A percentile compares a stretch with the other conserved stretches of the same genome.
These are phyloP conservation scores for Pyrochroa serraticornis DNA, from an alignment of 2,888 invertebrate genomes.

Conservation along the genomic window DNA sequence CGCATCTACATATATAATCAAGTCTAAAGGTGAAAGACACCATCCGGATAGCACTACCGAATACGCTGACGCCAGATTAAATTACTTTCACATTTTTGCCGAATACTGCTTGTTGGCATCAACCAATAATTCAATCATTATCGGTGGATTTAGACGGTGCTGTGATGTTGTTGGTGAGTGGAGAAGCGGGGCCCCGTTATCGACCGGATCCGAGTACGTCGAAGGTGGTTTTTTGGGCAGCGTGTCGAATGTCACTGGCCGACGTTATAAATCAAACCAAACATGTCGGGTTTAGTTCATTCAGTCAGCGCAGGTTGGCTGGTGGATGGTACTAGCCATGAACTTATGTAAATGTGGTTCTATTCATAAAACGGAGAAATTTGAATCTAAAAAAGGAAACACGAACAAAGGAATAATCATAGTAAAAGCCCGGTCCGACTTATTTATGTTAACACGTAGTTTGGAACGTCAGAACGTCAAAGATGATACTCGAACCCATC, in stretches of 20 bases:
- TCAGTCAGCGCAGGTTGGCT: conserved; percentile 21
- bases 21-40: conserved; percentile 47
- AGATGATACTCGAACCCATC: too few species aligned
- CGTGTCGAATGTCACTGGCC: conserved; percentile 16
- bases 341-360: conserved; percentile 46
- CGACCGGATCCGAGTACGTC: neutral
- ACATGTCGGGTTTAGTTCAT: conserved; percentile 18
- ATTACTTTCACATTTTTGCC: conserved; percentile 18
- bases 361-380: conserved; percentile 46
- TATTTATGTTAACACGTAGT: neutral
- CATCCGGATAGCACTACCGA: conserved; percentile 27
- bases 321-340: conserved; percentile 37
- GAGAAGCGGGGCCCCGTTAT: conserved; percentile 3
- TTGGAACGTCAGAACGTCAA: too few species aligned
- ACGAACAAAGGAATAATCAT: conserved; percentile 44
- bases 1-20: conserved; percentile 47
- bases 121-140: neutral
- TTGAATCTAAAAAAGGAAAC: conserved; percentile 45
- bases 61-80: conserved; percentile 3
- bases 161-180: neutral
- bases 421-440: conserved; percentile 11
- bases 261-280: conserved; percentile 18
- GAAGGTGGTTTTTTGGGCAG: conserved; percentile 14
- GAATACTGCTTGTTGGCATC: neutral
- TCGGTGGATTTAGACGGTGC: neutral